These are phyloP conservation scores for Acronicta leporina DNA, from an alignment of 2,888 invertebrate species.

Conservation along the genomic window DNA sequence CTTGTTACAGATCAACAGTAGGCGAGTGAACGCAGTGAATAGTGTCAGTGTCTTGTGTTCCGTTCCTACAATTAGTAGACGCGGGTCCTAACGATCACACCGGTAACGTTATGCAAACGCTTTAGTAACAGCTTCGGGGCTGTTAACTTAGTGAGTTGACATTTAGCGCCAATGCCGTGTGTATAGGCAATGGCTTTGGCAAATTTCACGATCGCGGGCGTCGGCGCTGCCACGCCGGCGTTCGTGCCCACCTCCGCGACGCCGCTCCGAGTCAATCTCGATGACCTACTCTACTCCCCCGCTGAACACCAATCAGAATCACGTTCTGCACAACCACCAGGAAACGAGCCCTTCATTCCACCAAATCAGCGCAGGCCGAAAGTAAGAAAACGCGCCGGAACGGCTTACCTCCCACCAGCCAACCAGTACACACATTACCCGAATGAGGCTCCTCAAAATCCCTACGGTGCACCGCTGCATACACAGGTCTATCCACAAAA, in stretches of 20 bases:
- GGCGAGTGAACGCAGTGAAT: slow-evolving; percentile 67
- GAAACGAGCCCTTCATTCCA: slow-evolving; percentile 72
- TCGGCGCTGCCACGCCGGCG: slow-evolving; percentile 75
- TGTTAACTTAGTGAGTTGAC: slow-evolving; percentile 76
- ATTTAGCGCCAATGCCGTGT: slow-evolving; percentile 79
- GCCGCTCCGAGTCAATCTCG: slow-evolving; percentile 76
- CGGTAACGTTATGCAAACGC: slow-evolving; percentile 76
- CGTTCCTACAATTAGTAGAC: slow-evolving; percentile 74
- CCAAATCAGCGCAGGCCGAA: slow-evolving; percentile 78
- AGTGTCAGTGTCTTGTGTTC: slow-evolving; percentile 73
- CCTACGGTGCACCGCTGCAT: slow-evolving; percentile 76
- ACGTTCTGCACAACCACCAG: slow-evolving; percentile 60
- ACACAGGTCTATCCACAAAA: slow-evolving; percentile 83
- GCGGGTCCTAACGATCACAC: slow-evolving; percentile 65
- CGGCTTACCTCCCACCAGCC: slow-evolving; percentile 82
- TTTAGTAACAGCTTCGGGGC: slow-evolving; percentile 66
- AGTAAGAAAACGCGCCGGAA: slow-evolving; percentile 83
- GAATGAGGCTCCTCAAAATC: slow-evolving; percentile 77
- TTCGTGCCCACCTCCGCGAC: slow-evolving; percentile 72
- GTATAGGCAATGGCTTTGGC: slow-evolving; percentile 83
- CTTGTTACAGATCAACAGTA: slow-evolving; percentile 78
- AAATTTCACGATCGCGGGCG: slow-evolving; percentile 81
- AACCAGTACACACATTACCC: slow-evolving; percentile 83
- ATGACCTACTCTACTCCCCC: slow-evolving; percentile 83
- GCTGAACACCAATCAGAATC: slow-evolving; percentile 72